Conservation (phyloP, 2,113 vertebrate species). For the human (Homo sapiens) region GRCh38 chrX:16998501-16999000, state of each 20-base stretch:
- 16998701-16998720: not conserved
- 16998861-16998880: not conserved
- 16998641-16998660: not conserved
- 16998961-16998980: not conserved
- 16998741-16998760: not conserved
- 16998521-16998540: not conserved
- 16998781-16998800: not conserved
- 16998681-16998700: not conserved
- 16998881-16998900: not conserved
- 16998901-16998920: not conserved
- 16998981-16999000: not conserved
- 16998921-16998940: not conserved
- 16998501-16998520: slow-evolving; percentile 16
- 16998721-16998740: not conserved
- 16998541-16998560: slow-evolving; percentile 6
- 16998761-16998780: not conserved
- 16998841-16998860: not conserved
- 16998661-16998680: not conserved
- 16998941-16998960: slow-evolving; percentile 1
- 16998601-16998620: not conserved
- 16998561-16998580: not conserved
- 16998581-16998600: slow-evolving; percentile 3
- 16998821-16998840: not conserved
- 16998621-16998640: not conserved
- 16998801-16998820: not conserved